Base-by-base conservation (phyloP, 1,140 invertebrate species). In the Ephestia elutella region DNA sequence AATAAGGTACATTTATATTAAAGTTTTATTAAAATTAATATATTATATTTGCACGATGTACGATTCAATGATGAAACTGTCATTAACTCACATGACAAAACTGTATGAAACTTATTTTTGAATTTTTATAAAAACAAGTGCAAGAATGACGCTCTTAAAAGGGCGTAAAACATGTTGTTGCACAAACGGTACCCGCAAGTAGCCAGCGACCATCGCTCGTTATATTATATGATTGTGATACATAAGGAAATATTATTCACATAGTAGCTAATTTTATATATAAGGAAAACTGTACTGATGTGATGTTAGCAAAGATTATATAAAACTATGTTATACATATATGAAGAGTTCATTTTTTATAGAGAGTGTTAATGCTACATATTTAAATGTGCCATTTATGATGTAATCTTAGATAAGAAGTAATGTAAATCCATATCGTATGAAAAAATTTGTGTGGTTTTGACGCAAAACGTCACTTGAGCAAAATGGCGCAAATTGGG, bases 381-480 rank as follows among this genome's bases (percentile, higher is more conserved):
- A 80, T 75, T 77, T 73, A 73, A 62, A 75, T 85, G 82, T 85
- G 82, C 82, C 82, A 85, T 85, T 80, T 77, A 73, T 66, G 13
- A 68, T 79, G 69, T 80, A 76, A 71, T 62, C 64, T 70, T 75
- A 78, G 71, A 44, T 18, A 74, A 74, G 61, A 56, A 61, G 44
- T 68, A 30, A 48, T 57, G 44, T 54, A 10, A 60, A 57, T 51
- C 35, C 56, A 53, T 58, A 58, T 53, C 56, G 56, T 35, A 53
- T 20, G 30, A 25, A 53, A 50, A 15, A 2, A 11, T 50, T 50
- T 0, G 18, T 20, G 49, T 11, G 18, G 13, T 20, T 18, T 11
- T 19, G 18, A 20, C 49, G 20, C 49, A 50, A 18, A 15, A 20
- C 49, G 49, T 50, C 17, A 18, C 49, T 50, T 20, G 3, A 1